A percentile compares a stretch with the other conserved stretches of the same genome.
phyloP scores from a whole-genome alignment of 1,140 invertebrate species.

The Scaptodrosophila lebanonensis region DNA sequence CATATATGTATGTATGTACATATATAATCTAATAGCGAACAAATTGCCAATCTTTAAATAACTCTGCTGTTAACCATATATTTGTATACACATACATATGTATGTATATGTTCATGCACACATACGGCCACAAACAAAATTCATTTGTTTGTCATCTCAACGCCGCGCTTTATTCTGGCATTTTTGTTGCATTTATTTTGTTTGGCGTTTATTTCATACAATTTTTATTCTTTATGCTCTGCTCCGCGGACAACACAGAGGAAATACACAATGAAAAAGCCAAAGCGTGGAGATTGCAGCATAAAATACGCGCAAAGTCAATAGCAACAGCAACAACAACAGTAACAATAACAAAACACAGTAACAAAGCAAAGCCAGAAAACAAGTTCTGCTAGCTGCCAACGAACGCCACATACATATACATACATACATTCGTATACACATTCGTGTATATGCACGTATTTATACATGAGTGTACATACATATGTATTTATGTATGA shows the following conservation, averaged over 20 bases:
- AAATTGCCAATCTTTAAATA: too few species aligned
- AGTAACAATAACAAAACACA: slow-evolving; percentile 2
- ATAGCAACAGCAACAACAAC: slow-evolving; percentile 15
- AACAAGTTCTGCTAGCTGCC: slow-evolving; percentile 43
- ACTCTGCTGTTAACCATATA: too few species aligned
- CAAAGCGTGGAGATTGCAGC: background rate
- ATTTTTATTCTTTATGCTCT: too few species aligned
- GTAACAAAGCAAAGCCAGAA: slow-evolving; percentile 12
- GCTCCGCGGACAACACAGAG: background rate
- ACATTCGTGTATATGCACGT: too few species aligned
- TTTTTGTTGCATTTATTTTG: background rate
- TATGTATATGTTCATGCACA: background rate
- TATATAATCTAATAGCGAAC: slow-evolving; percentile 8
- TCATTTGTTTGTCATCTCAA: background rate
- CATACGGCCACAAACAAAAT: too few species aligned
- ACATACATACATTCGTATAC: background rate
- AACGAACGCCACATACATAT: slow-evolving; percentile 11
- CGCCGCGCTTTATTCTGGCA: background rate
- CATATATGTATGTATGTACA: slow-evolving; percentile 3
- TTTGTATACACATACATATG: too few species aligned
- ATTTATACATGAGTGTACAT: too few species aligned
- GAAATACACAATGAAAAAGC: slow-evolving; percentile 31
- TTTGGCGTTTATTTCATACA: background rate
- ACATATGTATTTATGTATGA: too few species aligned
- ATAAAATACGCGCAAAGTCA: too few species aligned